Evolutionary conservation across 2,113 vertebrate genomes (phyloP), one percentile per base, ranked within the genome.

Genomic region (Tangachromis dhanisi): DNA sequence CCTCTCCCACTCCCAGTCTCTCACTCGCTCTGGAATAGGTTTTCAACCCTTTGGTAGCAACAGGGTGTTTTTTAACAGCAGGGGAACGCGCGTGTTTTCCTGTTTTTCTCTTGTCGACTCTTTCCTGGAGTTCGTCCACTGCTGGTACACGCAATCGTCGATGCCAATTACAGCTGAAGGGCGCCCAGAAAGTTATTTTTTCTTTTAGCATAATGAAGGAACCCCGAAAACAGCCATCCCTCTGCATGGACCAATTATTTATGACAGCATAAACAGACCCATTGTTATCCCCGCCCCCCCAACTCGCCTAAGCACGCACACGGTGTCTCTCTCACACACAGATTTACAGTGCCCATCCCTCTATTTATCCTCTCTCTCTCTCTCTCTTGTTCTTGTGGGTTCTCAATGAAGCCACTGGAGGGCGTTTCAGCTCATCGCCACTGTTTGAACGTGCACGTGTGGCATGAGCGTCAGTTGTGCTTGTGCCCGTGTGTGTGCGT

Each of bases 161-260:
- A 29, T 90, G 87, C 88, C 91, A 92, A 93, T 94, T 93, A 93
- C 26, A 73, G 42, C 14, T 71, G 68, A 84, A 86, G 85, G 55
- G 45, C 63, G 40, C 80, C 31, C 51, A 61, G 4, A 86, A 93
- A 92, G 84, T 92, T 89, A 5, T 38, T 68, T 68, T 68, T 38
- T 38, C 61, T 89, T 94, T 83, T 81, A 63, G 59, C 68, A 57
- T 57, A 85, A 90, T 86, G 59, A 68, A 66, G 55, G 76, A 59
- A 42, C 51, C 86, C 51, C 40, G 14, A 86, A 73, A 88, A 84
- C 51, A 78, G 83, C 14, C 47, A 51, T 80, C 55, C 71, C 21
- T 59, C 55, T 84, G 90, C 49, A 11, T 26, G 88, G 88, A 87
- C 89, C 90, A 92, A 92, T 93, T 94, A 92, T 89, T 87, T 90